Evolutionary conservation across 2,797 vertebrate species (phyloP), one percentile per base, ranked within the genome.

Genomic region (Manis pentadactyla): DNA sequence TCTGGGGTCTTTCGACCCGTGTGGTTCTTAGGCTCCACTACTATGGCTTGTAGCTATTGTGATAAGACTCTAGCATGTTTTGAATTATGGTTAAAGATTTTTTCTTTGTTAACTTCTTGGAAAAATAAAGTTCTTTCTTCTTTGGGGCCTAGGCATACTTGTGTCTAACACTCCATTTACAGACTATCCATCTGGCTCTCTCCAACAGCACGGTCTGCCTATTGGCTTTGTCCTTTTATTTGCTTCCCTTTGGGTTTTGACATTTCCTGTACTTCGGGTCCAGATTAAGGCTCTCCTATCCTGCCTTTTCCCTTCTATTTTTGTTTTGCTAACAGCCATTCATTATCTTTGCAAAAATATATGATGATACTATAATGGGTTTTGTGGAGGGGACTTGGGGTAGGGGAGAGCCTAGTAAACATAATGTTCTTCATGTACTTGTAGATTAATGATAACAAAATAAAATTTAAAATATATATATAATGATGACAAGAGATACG

Each of bases 251-350:
- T 75, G 31, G 34, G 71, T 86, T 77, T 95, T 87, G 27, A 39
- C 61, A 74, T 96, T 89, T 86, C 51, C 93, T 89, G 3, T 55
- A 31, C 29, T 96, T 87, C 66, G 37, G 14, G 46, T 94, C 42
- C 81, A 61, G n/a, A n/a, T 49, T 49, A 94, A 81, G 86, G 51
- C 31, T 73, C 73, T 75, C n/a, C 21, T 81, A 10, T 19, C n/a
- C 21, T 84, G 21, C 42, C 63, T 63, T 94, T 66, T 29, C 31
- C 29, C 39, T 42, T 53, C n/a, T 17, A 1, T 34, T 91, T 94
- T 88, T 83, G 42, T 83, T 95, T 93, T 34, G n/a, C 64, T 95
- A 77, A 64, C 84, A 94, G 18, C 68, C 61, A 12, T 49, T 29
- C 4, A 29, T 69, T 94, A 57, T 61, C 18, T 75, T 96, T 69